Percentiles rank a stretch among this genome's conserved stretches.
These are phyloP conservation scores for Silurus asotus DNA, from an alignment of 2,113 vertebrate species.

Conservation along the genomic window DNA sequence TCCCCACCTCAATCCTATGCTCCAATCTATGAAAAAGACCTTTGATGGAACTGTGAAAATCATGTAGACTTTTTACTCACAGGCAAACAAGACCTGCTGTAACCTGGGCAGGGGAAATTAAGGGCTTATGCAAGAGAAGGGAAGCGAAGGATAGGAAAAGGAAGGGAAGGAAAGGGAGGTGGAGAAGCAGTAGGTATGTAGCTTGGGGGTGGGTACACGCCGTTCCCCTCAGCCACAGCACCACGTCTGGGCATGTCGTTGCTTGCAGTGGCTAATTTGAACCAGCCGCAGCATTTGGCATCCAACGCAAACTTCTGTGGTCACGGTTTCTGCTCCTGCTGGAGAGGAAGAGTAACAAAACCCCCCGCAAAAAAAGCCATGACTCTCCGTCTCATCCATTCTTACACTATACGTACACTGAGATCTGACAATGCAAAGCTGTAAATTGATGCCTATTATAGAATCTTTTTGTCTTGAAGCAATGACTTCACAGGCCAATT, in stretches of 20 bases:
- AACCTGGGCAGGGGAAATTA: background rate
- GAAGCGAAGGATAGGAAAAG: conserved; percentile 42
- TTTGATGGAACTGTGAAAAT: background rate
- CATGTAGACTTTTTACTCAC: background rate
- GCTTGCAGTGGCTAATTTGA: conserved; percentile 74
- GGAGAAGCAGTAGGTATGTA: conserved; percentile 65
- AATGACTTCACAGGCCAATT: conserved; percentile 66
- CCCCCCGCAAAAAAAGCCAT: background rate
- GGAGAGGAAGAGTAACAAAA: conserved; percentile 18
- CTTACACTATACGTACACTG: conserved; percentile 37
- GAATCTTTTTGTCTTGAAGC: conserved; percentile 63
- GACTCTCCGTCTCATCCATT: background rate
- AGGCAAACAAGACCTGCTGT: background rate
- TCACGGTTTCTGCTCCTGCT: conserved; percentile 67
- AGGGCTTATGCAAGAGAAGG: conserved; percentile 27
- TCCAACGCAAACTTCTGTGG: conserved; percentile 67
- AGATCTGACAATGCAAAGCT: conserved; percentile 45
- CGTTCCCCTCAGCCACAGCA: conserved; percentile 58
- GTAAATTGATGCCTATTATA: conserved; percentile 53
- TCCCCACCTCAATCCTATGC: conserved; percentile 47
- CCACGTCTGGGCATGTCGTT: conserved; percentile 72
- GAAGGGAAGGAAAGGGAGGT: conserved; percentile 48
- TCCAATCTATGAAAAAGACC: background rate
- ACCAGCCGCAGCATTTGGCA: conserved; percentile 73
- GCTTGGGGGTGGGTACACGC: conserved; percentile 53